A percentile compares a stretch with the other conserved stretches of the same genome.
Conservation (phyloP, 2,113 vertebrate species). For the Syngnathus floridae region DNA sequence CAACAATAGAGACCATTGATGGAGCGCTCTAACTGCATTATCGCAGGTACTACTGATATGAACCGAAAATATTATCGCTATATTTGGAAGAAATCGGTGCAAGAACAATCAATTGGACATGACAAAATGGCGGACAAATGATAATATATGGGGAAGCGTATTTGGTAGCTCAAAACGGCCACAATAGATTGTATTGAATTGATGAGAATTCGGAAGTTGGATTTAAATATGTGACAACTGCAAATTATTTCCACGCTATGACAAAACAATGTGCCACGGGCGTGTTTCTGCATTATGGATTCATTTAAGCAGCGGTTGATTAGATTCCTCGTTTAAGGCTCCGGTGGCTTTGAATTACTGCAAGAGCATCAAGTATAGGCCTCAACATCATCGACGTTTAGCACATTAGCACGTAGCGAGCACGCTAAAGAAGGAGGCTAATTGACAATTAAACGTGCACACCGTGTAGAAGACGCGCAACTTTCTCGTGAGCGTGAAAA, state of each 20-base stretch:
- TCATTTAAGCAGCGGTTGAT: not conserved
- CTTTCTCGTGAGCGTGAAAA: constrained; percentile 13
- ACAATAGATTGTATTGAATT: not conserved
- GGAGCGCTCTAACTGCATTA: not conserved
- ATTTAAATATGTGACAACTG: not conserved
- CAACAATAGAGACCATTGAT: not conserved
- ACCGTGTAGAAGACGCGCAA: constrained; percentile 5
- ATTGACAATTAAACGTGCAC: constrained; percentile 9
- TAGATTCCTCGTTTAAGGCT: not conserved
- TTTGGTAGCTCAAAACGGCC: not conserved
- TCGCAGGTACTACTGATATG: not conserved
- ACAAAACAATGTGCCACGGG: not conserved
- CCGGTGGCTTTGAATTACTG: not conserved
- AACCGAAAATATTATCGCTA: not conserved
- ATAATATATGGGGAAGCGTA: not conserved
- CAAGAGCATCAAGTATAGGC: not conserved
- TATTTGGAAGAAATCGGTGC: not conserved
- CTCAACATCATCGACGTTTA: not conserved
- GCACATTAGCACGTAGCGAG: not conserved
- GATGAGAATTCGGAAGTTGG: not conserved
- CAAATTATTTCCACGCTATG: not conserved
- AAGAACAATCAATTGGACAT: not conserved
- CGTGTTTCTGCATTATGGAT: not conserved
- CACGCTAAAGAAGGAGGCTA: constrained; percentile 1
- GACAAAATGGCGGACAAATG: not conserved